Evolutionary conservation across 2,113 vertebrate species (phyloP), one percentile per base, ranked within the genome.

Genomic region (Nyctereutes procyonoides): DNA sequence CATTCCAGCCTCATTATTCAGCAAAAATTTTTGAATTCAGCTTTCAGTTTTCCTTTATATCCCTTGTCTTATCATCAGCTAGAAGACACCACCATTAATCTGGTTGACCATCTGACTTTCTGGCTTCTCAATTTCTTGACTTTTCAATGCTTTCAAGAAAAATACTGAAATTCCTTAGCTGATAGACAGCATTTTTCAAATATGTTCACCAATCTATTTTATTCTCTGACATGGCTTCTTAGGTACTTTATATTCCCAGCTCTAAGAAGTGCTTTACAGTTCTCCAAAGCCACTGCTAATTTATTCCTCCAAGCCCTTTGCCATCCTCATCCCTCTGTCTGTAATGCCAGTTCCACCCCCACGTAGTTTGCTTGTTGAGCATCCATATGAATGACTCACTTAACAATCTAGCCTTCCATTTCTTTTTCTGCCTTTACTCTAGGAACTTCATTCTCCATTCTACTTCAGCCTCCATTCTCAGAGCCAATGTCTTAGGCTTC

Each of bases 91-190:
- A 81, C 48, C 80, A 89, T 80, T 73, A 65, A 80, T 73, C 30
- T 93, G 51, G 80, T 86, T 93, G 43, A 74, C 79, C 58, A 48
- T 58, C 32, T 86, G 48, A 86, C 19, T 51, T 65, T 32, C 62
- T 74, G 14, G 19, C 56, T 71, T 67, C 19, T 22, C 24, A 90
- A 69, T 93, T 90, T 87, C 65, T 86, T 79, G 28, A 62, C 65
- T 93, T 93, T 24, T 93, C 94, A 87, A 69, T 19, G 91, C 58
- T 81, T 90, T 60, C 58, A 93, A 80, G 69, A 86, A 95, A 95
- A 93, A 81, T 60, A 38, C 14, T 55, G 30, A 38, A 58, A 85
- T 71, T 82, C 84, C 17, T 80, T 80, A 62, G 24, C 58, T 58
- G 69, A 85, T 30, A 92, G 17, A 77, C 16, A 74, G 26, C 26